Base-by-base conservation (phyloP, 2,797 vertebrate species). In the Bufotes viridis region DNA sequence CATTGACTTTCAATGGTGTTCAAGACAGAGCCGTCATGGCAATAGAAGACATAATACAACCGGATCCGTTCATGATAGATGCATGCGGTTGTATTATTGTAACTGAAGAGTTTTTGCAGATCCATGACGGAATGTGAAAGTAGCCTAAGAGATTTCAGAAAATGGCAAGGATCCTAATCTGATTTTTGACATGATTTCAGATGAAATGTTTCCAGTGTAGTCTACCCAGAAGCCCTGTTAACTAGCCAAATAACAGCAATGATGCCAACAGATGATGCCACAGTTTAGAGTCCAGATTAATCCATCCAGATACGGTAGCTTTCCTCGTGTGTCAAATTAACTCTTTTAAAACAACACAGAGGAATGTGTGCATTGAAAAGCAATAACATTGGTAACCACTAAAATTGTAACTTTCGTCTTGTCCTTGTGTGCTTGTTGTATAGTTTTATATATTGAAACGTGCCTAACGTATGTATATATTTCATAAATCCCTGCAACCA, bases 191-290 rank as follows among this genome's bases (percentile, higher is more conserved):
- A 69, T 55, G 12, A 82, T 70, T 82, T 82, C 81, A 82, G n/a
- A 82, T 82, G 65, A 82, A 82, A 26, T 34, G 14, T 57, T 82
- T 82, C 81, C 81, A 82, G 65, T 51, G 55, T 29, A 55, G 51
- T 82, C 63, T 69, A 82, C 65, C 81, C 63, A 57, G 63, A 82
- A 81, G 80, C 42, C 80, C 42, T 65, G 42, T 81, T 81, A 82
- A 70, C 65, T 18, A 55, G 81, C 65, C 81, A 82, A 82, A 82
- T n/a, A 55, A 34, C 51, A 70, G 81, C 49, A 82, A 82, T 70
- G 24, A 82, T 70, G 65, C 65, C 63, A 82, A 18, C 65, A 82
- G 63, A 82, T 82, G 63, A 70, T 53, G 51, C 63, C 22, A 82
- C 65, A 12, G 51, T 51, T 14, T 3, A 13, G 15, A 61, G 58